Evolutionary conservation across 2,113 vertebrate species (phyloP).

Genomic region (Psophia crepitans): DNA sequence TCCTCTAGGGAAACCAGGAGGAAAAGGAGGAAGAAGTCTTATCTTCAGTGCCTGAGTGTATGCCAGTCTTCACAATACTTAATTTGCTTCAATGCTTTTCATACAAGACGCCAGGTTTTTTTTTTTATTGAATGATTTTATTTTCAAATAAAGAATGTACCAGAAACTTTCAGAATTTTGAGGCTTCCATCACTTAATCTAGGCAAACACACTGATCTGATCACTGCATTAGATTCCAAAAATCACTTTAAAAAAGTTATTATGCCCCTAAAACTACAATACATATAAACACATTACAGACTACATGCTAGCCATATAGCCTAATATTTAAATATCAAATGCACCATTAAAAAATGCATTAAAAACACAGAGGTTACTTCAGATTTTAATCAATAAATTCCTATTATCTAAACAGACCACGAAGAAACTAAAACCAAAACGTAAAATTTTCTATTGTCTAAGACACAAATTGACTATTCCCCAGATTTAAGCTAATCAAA

Average conservation of each 20-base stretch:
- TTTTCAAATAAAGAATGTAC: constrained; percentile 35
- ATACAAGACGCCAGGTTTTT: not conserved
- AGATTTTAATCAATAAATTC: not conserved
- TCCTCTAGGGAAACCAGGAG: not conserved
- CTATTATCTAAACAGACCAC: not conserved
- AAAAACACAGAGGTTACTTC: not conserved
- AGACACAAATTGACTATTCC: not conserved
- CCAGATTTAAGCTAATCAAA: not conserved
- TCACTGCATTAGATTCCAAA: constrained; percentile 21
- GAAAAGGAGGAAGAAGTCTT: not conserved
- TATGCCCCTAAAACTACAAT: not conserved
- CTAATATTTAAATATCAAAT: not conserved
- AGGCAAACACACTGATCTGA: constrained; percentile 43
- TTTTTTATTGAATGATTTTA: constrained; percentile 4
- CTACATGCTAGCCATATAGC: not conserved
- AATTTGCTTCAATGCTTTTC: constrained; percentile 8
- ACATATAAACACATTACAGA: not conserved
- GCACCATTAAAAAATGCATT: not conserved
- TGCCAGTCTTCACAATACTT: not conserved
- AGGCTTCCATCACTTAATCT: too few relatives aligned
- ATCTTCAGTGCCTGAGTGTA: not conserved
- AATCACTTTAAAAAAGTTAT: constrained; percentile 3
- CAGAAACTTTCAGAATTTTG: constrained; percentile 14
- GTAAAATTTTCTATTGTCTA: not conserved
- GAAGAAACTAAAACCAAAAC: not conserved